Percentiles rank a stretch among this genome's conserved stretches.
phyloP scores from a whole-genome alignment of 1,140 invertebrate genomes.

The Mylabris phalerata region DNA sequence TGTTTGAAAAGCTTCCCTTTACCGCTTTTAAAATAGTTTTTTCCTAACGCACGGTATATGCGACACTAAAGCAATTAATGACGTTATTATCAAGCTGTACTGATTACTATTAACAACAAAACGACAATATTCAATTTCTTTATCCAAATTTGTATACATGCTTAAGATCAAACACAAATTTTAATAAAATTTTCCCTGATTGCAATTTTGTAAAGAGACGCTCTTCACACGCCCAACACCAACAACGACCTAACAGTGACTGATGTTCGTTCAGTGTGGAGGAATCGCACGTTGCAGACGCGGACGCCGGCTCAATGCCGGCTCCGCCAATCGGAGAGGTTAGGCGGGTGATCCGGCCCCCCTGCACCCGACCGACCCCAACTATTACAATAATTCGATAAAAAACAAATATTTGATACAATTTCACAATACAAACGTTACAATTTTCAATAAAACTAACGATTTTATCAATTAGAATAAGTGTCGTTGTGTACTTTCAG shows the following conservation, averaged over 20 bases:
- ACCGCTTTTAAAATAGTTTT: constrained; percentile 31
- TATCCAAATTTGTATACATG: constrained; percentile 42
- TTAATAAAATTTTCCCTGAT: constrained; percentile 2
- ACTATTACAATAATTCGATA: neutral
- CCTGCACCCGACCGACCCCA: constrained; percentile 1
- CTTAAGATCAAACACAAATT: constrained; percentile 31
- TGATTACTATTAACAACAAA: constrained; percentile 33
- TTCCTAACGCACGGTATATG: constrained; percentile 42
- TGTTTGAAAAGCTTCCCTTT: too few species aligned
- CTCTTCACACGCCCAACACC: constrained; percentile 20
- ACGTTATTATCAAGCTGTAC: constrained; percentile 21
- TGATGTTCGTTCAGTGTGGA: constrained; percentile 8
- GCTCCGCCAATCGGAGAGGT: constrained; percentile 20
- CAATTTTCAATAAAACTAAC: neutral
- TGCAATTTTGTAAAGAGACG: too few species aligned
- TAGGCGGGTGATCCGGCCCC: constrained; percentile 5
- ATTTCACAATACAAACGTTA: neutral
- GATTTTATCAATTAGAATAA: neutral
- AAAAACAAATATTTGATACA: neutral
- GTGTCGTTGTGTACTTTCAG: constrained; percentile 17
- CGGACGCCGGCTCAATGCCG: constrained; percentile 18
- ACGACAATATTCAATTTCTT: constrained; percentile 40
- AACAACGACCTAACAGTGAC: constrained; percentile 25
- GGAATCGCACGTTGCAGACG: neutral
- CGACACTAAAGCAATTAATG: constrained; percentile 36